Evolutionary conservation across 2,888 invertebrate genomes (phyloP), one percentile per base, ranked within the genome.

Genomic region (Calameuta filiformis): DNA sequence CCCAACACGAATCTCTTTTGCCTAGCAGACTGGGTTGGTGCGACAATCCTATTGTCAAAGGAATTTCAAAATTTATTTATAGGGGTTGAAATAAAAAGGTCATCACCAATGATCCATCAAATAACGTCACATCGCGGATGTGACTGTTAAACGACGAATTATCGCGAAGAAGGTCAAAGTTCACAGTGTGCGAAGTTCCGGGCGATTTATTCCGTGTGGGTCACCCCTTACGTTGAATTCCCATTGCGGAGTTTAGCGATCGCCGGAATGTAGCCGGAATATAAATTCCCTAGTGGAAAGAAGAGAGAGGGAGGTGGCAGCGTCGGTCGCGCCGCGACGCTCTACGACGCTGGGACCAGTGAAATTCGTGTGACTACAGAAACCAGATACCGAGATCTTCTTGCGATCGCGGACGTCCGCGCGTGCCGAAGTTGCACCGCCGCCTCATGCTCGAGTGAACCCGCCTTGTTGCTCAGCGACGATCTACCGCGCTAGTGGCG

Each of bases 201-300:
- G 31, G 23, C 71, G 71, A 71, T 71, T 71, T 71, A 71, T 71
- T 33, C 34, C 71, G 11, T 12, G 31, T 9, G 71, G 71, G 33
- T 71, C 71, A 71, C 71, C 71, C 71, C 2, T 71, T 71, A 71
- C 31, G 15, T 31, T 71, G 71, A 71, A 71, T 71, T 34, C 71
- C 6, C 71, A 31, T 34, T 6, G 71, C 71, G 35, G 15, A 73
- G 35, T 73, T 73, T 73, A 73, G 35, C 35, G 73, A 12, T 34
- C 34, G 12, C 11, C 35, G 74, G 74, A 74, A 74, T 74, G 30
- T 34, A 74, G 74, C 12, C 74, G 15, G 74, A 74, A 74, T 74
- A 74, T 35, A 74, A 74, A 74, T 74, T 34, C 74, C 35, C 30
- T 15, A 9, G 34, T 11, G 23, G 74, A 34, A 34, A 15, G 71